Evolutionary conservation across 2,797 vertebrate species (phyloP), one percentile per base, ranked within the genome.

Genomic region (Yasuhikotakia modesta): DNA sequence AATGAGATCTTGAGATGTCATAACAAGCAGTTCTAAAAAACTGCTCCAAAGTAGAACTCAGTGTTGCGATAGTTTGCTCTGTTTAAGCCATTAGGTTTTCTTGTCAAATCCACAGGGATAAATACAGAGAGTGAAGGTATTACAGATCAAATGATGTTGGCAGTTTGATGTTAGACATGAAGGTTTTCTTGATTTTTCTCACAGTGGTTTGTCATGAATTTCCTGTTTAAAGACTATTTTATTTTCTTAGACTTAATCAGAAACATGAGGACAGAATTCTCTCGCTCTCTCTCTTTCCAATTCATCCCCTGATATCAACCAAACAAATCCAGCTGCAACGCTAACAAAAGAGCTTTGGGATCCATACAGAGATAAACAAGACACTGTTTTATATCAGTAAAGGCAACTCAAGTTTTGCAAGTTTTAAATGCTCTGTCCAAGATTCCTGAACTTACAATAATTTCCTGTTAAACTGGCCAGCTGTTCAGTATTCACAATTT

Each of bases 371-470:
- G 46, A 66, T 13, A 50, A 1, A 69, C 16, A 65, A 19, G 16
- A 52, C 16, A 43, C 55, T 60, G 10, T 11, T 17, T 14, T 63
- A 76, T 72, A 80, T 70, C 11, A 45, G 27, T 22, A 48, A 46
- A 78, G 65, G 30, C 43, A 53, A 70, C 67, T 68, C 83, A 19
- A 53, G 60, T 65, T 82, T 60, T 79, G 32, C 16, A 70, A 19
- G 46, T 61, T 39, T 82, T 81, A 50, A 80, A 78, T 53, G 24
- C 60, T 58, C 21, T 10, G 39, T 81, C 86, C 85, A 86, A 85
- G 78, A 83, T 84, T 85, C 84, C 77, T 69, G 48, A 77, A 63
- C 70, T 79, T 84, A 79, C 76, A 78, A 79, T 70, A 61, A 78
- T 84, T 83, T 85, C 82, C 82, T 77, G 80, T 73, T 81, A 75